Base-by-base conservation (phyloP, 1,140 invertebrate species). In the Batillaria attramentaria region DNA sequence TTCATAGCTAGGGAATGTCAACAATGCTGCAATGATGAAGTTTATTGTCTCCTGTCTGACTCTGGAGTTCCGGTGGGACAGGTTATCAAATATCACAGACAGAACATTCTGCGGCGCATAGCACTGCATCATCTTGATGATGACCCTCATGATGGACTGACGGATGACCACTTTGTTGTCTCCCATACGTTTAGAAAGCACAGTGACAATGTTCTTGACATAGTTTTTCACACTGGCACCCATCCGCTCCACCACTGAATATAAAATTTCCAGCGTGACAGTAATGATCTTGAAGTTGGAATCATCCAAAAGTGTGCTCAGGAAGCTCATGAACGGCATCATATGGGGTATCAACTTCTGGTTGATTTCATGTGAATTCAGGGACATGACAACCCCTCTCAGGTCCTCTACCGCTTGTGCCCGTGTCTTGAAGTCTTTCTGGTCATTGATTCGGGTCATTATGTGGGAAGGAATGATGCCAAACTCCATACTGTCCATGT, bases 1-100 rank as follows among this genome's bases (percentile, higher is more conserved):
- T 76, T 95, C 95, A 60, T 94, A 94, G 86, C 95, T 95, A 3
- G 96, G 95, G 90, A 95, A 96, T 33, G 94, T 94, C 81, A 96
- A 92, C 62, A 95, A 88, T 3, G 94, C 94, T 78, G 94, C 95
- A 79, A 96, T 95, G 35, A 96, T 91, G 79, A 95, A 93, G 88
- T 96, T 95, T 31, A 96, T 87, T 1, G 94, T 93, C 85, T 95
- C 95, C 91, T 96, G 95, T 79, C 95, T 92, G 72, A 95, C 93
- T 92, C 95, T 93, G 81, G 94, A 95, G 83, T 93, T 93, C 69
- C 93, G 92, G 80, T 93, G 92, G 31, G 84, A 79, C 43, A 94
- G 89, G 85, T 94, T 93, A n/a, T 94, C 92, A 24, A 93, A 89
- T 37, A 95, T 85, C 80, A 93, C 92, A 80, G 93, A 91, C 18